These are phyloP conservation scores for Lypha dubia DNA, from an alignment of 2,888 invertebrate species.

Conservation along the genomic window DNA sequence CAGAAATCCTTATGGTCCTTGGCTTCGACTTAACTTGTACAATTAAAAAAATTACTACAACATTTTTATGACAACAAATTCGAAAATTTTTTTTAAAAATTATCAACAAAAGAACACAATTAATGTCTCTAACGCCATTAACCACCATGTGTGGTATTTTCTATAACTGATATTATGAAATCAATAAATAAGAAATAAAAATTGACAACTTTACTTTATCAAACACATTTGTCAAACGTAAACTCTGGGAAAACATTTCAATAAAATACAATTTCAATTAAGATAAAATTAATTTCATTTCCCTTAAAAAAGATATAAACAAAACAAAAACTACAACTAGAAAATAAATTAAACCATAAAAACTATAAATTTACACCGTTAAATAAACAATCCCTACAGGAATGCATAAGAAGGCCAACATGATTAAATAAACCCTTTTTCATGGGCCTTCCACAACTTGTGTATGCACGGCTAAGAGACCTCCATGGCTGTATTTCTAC, in stretches of 20 bases:
- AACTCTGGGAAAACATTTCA: conserved; percentile 26
- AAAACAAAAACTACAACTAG: neutral
- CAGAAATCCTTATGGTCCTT: neutral
- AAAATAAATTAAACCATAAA: conserved; percentile 64
- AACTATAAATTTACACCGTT: conserved; percentile 43
- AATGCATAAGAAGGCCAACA: neutral
- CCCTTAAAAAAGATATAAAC: conserved; percentile 2
- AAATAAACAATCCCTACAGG: conserved; percentile 25
- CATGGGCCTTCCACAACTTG: neutral
- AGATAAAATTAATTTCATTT: conserved; percentile 47
- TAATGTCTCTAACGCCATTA: neutral
- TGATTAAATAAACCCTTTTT: conserved; percentile 44
- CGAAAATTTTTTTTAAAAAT: neutral
- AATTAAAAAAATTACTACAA: neutral
- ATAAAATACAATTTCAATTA: conserved; percentile 39
- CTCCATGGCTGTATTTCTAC: conserved; percentile 65
- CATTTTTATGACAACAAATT: neutral
- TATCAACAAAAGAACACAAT: conserved; percentile 28
- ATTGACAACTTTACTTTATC: neutral
- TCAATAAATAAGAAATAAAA: conserved; percentile 36
- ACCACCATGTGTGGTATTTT: conserved; percentile 43
- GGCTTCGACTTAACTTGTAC: neutral
- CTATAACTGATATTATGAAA: neutral
- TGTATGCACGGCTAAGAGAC: conserved; percentile 46
- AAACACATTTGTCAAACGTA: conserved; percentile 17